phyloP scores from a whole-genome alignment of 2,113 vertebrate species.

The Mohoua ochrocephala region DNA sequence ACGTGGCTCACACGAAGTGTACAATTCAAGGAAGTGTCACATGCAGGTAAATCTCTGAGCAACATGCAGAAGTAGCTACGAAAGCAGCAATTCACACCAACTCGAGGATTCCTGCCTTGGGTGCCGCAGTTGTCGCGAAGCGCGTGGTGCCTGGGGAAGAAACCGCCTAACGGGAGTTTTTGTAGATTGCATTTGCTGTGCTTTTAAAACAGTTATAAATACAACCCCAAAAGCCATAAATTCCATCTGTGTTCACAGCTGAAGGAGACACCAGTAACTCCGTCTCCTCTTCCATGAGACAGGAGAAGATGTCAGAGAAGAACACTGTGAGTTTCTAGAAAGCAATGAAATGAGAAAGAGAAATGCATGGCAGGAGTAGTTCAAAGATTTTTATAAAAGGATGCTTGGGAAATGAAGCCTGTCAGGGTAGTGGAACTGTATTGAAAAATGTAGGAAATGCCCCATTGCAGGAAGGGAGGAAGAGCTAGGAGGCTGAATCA shows the following conservation, averaged over 20 bases:
- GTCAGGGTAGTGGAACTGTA: neutral
- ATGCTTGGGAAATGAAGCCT: neutral
- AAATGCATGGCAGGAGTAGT: neutral
- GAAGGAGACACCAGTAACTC: neutral
- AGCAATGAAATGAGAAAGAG: neutral
- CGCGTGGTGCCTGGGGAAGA: neutral
- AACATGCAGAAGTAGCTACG: neutral
- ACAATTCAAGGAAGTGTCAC: neutral
- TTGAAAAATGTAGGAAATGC: neutral
- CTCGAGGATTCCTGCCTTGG: neutral
- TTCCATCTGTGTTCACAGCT: constrained; percentile 31
- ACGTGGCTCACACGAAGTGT: neutral
- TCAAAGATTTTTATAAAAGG: neutral
- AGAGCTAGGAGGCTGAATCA: neutral
- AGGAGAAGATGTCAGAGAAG: neutral
- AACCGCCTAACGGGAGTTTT: neutral
- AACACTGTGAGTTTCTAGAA: neutral
- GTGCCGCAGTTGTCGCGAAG: rapidly evolving
- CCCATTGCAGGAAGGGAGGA: neutral
- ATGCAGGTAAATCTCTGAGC: neutral
- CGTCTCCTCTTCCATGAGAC: neutral
- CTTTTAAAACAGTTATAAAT: constrained; percentile 43
- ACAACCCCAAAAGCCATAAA: neutral
- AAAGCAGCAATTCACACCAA: neutral
- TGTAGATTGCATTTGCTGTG: neutral